Conservation (phyloP, 2,888 invertebrate genomes). For the Pseudococcus viburni region DNA sequence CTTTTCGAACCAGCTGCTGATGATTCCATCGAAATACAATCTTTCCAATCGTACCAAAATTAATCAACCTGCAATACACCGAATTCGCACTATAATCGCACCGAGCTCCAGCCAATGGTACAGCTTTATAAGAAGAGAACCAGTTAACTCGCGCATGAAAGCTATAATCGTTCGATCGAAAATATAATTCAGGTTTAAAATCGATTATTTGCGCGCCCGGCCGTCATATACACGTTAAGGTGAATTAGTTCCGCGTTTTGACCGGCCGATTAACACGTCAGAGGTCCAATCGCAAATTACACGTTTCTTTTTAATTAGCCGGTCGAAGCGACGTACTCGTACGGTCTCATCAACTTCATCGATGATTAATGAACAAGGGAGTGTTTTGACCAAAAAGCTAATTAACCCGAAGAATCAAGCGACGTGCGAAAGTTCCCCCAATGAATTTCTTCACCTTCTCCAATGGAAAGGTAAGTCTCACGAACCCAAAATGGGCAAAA, state of each 20-base stretch:
- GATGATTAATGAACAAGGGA: slow-evolving; percentile 39
- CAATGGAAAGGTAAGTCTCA: too few species aligned
- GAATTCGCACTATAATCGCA: slow-evolving; percentile 2
- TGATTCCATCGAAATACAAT: too few species aligned
- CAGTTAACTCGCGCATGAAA: slow-evolving; percentile 21
- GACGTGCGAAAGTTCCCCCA: slow-evolving; percentile 2
- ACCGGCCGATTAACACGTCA: slow-evolving; percentile 48
- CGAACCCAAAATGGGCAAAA: too few species aligned
- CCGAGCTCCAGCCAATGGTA: neutral
- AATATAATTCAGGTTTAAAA: slow-evolving; percentile 30
- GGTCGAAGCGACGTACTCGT: neutral
- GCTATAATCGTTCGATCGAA: slow-evolving; percentile 47
- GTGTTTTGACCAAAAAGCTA: slow-evolving; percentile 2
- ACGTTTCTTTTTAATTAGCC: slow-evolving; percentile 51
- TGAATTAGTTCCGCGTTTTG: slow-evolving; percentile 51
- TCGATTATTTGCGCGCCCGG: slow-evolving; percentile 33
- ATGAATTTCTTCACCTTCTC: too few species aligned
- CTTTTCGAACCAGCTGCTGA: too few species aligned
- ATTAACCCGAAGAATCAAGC: slow-evolving; percentile 6
- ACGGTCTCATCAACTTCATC: neutral
- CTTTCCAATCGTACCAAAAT: too few species aligned
- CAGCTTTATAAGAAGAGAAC: neutral
- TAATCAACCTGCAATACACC: neutral
- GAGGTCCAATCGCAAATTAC: slow-evolving; percentile 3
- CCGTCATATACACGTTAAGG: neutral